Evolutionary conservation across 2,797 vertebrate species (phyloP).

Genomic region (Phylloscopus collybita): DNA sequence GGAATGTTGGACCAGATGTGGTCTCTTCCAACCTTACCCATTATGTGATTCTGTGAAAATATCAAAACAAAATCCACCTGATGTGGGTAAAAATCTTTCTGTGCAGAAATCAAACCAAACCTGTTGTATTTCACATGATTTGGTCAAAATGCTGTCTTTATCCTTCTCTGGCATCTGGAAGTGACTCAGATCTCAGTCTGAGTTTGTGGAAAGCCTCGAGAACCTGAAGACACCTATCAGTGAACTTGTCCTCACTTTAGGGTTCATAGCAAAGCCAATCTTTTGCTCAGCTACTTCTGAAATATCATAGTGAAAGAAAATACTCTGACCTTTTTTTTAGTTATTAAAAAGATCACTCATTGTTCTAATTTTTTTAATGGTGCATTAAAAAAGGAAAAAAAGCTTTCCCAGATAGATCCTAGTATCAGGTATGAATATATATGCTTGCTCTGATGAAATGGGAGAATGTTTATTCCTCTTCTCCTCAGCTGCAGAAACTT

Average conservation of each 20-base stretch:
- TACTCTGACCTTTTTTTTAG: background rate
- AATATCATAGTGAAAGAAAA: background rate
- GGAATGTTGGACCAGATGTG: background rate
- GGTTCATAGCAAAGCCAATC: background rate
- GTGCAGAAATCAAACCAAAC: background rate
- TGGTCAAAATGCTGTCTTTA: background rate
- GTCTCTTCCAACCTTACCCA: background rate
- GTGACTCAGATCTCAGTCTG: background rate
- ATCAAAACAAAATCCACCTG: background rate
- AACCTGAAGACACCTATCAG: background rate
- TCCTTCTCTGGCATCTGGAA: background rate
- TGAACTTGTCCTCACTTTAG: background rate
- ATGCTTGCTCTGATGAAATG: background rate
- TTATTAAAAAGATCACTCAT: conserved; percentile 27
- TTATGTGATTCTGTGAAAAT: background rate
- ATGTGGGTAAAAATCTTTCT: background rate
- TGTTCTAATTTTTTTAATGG: background rate
- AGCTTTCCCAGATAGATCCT: background rate
- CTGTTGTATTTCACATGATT: background rate
- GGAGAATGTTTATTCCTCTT: conserved; percentile 12
- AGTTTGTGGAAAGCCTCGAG: background rate
- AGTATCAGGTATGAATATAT: background rate
- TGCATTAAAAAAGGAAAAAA: background rate
- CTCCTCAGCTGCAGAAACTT: background rate
- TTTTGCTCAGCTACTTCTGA: background rate